A percentile compares a stretch with the other conserved stretches of the same genome.
phyloP scores from a whole-genome alignment of 2,797 vertebrate species.

The Spinibarbus caldwelli region DNA sequence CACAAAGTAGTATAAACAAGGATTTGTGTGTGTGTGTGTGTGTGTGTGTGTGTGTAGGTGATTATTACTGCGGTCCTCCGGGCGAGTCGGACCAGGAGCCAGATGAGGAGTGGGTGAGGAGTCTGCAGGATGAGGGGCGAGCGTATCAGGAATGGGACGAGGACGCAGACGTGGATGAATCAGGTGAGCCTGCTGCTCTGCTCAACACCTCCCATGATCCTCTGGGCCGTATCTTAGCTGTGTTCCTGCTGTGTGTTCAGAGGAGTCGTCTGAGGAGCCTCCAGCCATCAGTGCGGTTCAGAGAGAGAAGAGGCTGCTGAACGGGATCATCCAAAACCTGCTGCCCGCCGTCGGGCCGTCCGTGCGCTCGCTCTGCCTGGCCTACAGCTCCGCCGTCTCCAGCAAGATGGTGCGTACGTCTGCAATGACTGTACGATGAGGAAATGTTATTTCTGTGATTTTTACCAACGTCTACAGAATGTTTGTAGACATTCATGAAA shows the following conservation, averaged over 20 bases:
- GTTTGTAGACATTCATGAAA: no score
- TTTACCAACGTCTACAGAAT: no score
- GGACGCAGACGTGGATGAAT: slow-evolving; percentile 96
- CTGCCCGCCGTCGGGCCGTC: slow-evolving; percentile 88
- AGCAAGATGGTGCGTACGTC: slow-evolving; percentile 91
- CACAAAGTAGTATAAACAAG: no score
- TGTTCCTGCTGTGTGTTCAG: slow-evolving; percentile 68
- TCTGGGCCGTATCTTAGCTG: neutral
- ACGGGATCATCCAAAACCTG: slow-evolving; percentile 92
- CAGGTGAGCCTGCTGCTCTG: slow-evolving; percentile 77
- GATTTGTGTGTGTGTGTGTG: neutral
- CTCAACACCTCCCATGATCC: neutral
- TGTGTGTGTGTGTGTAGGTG: slow-evolving; percentile 73
- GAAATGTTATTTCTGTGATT: no score
- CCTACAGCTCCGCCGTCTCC: slow-evolving; percentile 92
- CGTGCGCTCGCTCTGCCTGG: slow-evolving; percentile 91
- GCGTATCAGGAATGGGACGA: slow-evolving; percentile 97
- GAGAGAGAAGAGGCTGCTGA: slow-evolving; percentile 90
- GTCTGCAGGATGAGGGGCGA: slow-evolving; percentile 86
- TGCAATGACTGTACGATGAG: no score
- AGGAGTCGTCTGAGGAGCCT: slow-evolving; percentile 81
- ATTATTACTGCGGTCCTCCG: slow-evolving; percentile 87
- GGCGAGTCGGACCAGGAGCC: slow-evolving; percentile 85
- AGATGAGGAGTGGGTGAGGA: slow-evolving; percentile 92
- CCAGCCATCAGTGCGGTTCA: slow-evolving; percentile 86